These are phyloP conservation scores for Hesperia comma DNA, from an alignment of 2,888 invertebrate genomes.

Conservation along the genomic window DNA sequence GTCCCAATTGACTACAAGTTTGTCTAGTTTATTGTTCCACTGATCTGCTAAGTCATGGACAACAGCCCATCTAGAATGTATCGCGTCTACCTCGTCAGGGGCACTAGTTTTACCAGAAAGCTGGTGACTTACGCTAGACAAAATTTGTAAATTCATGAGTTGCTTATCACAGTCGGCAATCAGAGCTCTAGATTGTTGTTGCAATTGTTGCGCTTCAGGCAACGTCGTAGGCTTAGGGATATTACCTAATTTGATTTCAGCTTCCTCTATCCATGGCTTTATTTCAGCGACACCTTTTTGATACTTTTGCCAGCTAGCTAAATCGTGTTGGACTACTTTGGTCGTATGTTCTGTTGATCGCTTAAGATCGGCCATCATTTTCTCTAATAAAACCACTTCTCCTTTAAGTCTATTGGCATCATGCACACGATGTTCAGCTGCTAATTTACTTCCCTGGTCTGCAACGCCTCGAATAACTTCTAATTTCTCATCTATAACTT, in stretches of 20 bases:
- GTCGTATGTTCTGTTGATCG: constrained; percentile 90
- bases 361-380: constrained; percentile 90
- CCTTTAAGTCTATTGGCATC: constrained; percentile 90
- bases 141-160: constrained; percentile 88
- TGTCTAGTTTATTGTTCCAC: constrained; percentile 90
- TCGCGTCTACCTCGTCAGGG: constrained; percentile 92
- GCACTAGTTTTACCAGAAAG: constrained; percentile 90
- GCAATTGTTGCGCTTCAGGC: constrained; percentile 91
- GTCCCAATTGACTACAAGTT: constrained; percentile 91
- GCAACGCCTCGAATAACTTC: constrained; percentile 88
- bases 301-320: constrained; percentile 93
- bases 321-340: constrained; percentile 89
- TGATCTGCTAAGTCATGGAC: constrained; percentile 92
- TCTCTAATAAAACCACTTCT: constrained; percentile 89
- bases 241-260: constrained; percentile 90
- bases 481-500: constrained; percentile 90
- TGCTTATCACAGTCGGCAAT: constrained; percentile 91
- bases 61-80: constrained; percentile 92
- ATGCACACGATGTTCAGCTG: constrained; percentile 86
- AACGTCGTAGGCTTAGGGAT: constrained; percentile 90
- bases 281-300: constrained; percentile 91
- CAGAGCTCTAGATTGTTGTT: constrained; percentile 88
- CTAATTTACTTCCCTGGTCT: constrained; percentile 89
- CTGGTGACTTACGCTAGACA: constrained; percentile 89
- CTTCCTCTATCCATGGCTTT: constrained; percentile 94